Percentiles rank a stretch among this genome's conserved stretches.
Conservation (phyloP, 2,888 invertebrate species). For the Iselma pallidipennis region DNA sequence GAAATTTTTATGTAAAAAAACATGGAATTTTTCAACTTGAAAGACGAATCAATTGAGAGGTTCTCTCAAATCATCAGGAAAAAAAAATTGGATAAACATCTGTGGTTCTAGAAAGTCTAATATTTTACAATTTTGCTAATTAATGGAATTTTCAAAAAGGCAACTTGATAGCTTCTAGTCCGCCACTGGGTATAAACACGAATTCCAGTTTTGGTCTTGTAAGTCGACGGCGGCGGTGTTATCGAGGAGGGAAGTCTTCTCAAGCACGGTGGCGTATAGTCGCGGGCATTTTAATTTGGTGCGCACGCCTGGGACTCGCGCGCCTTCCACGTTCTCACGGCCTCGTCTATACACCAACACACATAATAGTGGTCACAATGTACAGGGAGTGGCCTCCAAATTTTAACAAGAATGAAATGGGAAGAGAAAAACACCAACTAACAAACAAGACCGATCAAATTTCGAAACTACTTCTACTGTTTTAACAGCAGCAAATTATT, state of each 20-base stretch:
- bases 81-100: not conserved
- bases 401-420: not conserved
- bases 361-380: slow-evolving; percentile 2
- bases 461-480: not conserved
- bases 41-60: not conserved
- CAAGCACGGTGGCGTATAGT: slow-evolving; percentile 25
- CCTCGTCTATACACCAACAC: slow-evolving; percentile 37
- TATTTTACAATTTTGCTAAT: too few species aligned
- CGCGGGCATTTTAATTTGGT: slow-evolving; percentile 34
- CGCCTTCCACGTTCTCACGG: slow-evolving; percentile 50
- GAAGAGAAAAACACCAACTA: not conserved
- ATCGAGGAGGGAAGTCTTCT: slow-evolving; percentile 21
- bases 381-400: not conserved
- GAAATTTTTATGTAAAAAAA: not conserved
- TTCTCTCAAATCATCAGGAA: not conserved
- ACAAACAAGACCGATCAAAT: not conserved
- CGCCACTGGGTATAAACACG: not conserved
- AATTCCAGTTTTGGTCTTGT: not conserved
- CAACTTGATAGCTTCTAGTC: not conserved
- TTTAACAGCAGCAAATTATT: too few species aligned
- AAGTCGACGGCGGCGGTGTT: slow-evolving; percentile 6
- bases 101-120: too few species aligned
- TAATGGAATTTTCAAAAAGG: too few species aligned
- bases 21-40: too few species aligned
- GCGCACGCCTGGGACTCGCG: slow-evolving; percentile 46